Evolutionary conservation across 2,113 vertebrate species (phyloP), one percentile per base, ranked within the genome.

Genomic region (Neotoma lepida): DNA sequence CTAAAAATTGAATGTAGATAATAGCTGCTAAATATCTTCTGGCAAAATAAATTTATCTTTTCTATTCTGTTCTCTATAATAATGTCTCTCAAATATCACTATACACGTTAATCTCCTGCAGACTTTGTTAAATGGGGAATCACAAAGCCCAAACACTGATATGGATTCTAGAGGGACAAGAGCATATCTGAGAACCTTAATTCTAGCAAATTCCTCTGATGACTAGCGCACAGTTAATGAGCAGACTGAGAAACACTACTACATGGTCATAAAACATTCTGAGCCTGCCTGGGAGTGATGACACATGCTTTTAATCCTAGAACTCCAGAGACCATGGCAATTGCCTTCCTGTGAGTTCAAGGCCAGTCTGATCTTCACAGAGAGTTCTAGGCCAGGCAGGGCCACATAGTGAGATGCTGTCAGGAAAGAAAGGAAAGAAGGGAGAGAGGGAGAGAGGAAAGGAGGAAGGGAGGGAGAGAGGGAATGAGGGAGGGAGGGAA

Each of bases 21-120:
- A 63, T 41, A 90, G 44, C 35, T 94, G 51, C 41, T 81, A 93
- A 94, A 84, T 89, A n/a, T 15, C 51, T 88, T 49, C 28, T 73
- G 13, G 51, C 41, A 88, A 92, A 78, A 58, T 91, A 68, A 41
- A 12, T 93, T 56, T 90, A 46, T 85, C 49, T 30, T 77, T 84
- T 88, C 63, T 70, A 51, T 66, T 44, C 14, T 68, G 3, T 85
- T 91, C 10, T 49, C 2, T 35, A 70, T 64, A 80, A 81, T 26
- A 77, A 6, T 71, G 4, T 44, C 64, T 91, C n/a, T 94, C 77
- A 92, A 91, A 80, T 81, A 88, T 46, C 51, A 85, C 4, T 49
- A 26, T 33, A 0, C 0, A 28, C 10, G 94, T 86, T 8, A 86
- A 68, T 70, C 54, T 93, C 49, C 18, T 51, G 8, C 73, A 33